These are phyloP conservation scores for Ardeotis arabs DNA, from an alignment of 2,113 vertebrate species.

Conservation along the genomic window DNA sequence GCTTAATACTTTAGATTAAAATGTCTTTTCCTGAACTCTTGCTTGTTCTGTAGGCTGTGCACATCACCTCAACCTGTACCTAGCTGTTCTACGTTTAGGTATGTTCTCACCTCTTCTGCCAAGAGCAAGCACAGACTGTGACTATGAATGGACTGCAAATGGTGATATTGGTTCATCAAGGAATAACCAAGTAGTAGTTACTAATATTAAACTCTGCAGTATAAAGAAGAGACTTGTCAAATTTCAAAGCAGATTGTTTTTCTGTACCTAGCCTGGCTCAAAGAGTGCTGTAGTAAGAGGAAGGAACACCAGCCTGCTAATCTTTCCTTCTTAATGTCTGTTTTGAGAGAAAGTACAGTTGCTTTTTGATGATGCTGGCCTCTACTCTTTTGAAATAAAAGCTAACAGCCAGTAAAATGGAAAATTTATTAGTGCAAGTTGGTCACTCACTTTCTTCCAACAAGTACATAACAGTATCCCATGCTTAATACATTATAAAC, in stretches of 20 bases:
- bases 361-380: background rate
- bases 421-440: conserved; percentile 79
- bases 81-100: background rate
- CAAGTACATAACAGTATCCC: conserved; percentile 36
- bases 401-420: conserved; percentile 49
- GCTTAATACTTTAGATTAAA: background rate
- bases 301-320: background rate
- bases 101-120: background rate
- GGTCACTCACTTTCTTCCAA: conserved; percentile 31
- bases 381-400: background rate
- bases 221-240: background rate
- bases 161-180: background rate
- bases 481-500: conserved; percentile 42
- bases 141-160: background rate
- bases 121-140: background rate
- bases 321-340: background rate
- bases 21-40: background rate
- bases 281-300: background rate
- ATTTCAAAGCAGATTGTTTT: background rate
- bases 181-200: background rate
- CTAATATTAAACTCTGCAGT: background rate
- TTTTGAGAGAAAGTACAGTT: background rate
- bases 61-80: background rate
- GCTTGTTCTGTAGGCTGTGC: background rate
- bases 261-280: background rate